Evolutionary conservation across 2,888 invertebrate species (phyloP), one percentile per base, ranked within the genome.

Genomic region (Pteria penguin): DNA sequence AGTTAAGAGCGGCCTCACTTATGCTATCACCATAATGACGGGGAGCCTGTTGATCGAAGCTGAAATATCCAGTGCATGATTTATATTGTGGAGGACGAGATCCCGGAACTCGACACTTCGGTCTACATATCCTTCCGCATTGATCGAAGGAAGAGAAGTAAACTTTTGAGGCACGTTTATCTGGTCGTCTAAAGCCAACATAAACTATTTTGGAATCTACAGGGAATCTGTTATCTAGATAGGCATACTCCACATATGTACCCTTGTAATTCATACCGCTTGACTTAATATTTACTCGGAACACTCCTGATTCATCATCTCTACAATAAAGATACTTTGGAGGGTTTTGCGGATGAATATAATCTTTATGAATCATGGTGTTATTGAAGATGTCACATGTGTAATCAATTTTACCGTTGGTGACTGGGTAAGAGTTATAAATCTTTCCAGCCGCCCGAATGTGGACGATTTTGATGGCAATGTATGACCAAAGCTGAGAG

Each of bases 301-400:
- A 66, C 1, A 54, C 66, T 24, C 66, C 66, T 22, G 66, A 66
- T 54, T 52, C 66, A n/a, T 66, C 66, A 11, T 66, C 66, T 54
- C 8, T 0, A 54, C 66, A 66, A 29, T 66, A 29, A 4, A 54
- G 11, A 29, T 66, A 66, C 14, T 27, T 24, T 8, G 52, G 31
- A 22, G 66, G 66, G 22, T 66, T 66, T 22, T 27, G 54, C 11
- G 66, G 66, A n/a, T 52, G 11, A 4, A 66, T 31, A 66, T 18
- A 4, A 4, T 66, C n/a, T 3, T 54, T 29, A 2, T 54, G 66
- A 52, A 29, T 27, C 29, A n/a, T 14, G n/a, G 52, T 54, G 11
- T 54, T 52, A 26, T 66, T 52, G 29, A 54, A 52, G 26, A 54
- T 54, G 24, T 66, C 52, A 29, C 52, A 54, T 31, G 52, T 54